Percentiles rank a stretch among this genome's conserved stretches.
phyloP scores from a whole-genome alignment of 2,113 vertebrate genomes.

The Thunnus thynnus region DNA sequence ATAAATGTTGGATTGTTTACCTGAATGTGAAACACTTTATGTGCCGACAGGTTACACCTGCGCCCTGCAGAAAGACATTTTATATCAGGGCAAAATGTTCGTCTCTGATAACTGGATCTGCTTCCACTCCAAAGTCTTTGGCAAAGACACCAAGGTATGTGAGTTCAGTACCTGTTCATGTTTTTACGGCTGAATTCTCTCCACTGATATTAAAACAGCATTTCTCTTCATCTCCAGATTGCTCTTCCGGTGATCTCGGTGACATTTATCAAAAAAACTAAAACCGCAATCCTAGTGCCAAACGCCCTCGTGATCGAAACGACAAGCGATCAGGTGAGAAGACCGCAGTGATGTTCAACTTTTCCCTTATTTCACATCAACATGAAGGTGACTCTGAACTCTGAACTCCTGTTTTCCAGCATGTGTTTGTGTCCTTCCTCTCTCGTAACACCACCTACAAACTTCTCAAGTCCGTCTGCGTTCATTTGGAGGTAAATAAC shows the following conservation, averaged over 20 bases:
- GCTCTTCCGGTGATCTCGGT: constrained; percentile 91
- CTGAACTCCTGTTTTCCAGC: constrained; percentile 82
- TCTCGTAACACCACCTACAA: constrained; percentile 94
- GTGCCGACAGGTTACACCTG: constrained; percentile 92
- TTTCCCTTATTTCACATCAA: background rate
- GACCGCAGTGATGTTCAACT: background rate
- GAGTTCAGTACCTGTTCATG: background rate
- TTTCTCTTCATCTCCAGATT: constrained; percentile 84
- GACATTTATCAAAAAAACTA: constrained; percentile 93
- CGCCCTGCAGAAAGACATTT: constrained; percentile 95
- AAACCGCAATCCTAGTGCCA: constrained; percentile 94
- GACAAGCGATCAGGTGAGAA: constrained; percentile 87
- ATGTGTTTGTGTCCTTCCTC: constrained; percentile 93
- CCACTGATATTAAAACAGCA: no score
- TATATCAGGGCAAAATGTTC: constrained; percentile 96
- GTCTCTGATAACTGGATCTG: constrained; percentile 98
- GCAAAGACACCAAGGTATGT: constrained; percentile 95
- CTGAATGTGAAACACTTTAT: background rate
- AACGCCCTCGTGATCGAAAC: constrained; percentile 92
- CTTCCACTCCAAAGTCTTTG: constrained; percentile 98
- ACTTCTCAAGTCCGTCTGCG: constrained; percentile 89
- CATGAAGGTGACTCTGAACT: background rate
- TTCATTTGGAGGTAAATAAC: constrained; percentile 89
- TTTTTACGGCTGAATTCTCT: background rate
- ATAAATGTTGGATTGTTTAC: background rate